A percentile compares a stretch with the other conserved stretches of the same genome.
phyloP scores from a whole-genome alignment of 2,888 invertebrate genomes.

The Patella pellucida region DNA sequence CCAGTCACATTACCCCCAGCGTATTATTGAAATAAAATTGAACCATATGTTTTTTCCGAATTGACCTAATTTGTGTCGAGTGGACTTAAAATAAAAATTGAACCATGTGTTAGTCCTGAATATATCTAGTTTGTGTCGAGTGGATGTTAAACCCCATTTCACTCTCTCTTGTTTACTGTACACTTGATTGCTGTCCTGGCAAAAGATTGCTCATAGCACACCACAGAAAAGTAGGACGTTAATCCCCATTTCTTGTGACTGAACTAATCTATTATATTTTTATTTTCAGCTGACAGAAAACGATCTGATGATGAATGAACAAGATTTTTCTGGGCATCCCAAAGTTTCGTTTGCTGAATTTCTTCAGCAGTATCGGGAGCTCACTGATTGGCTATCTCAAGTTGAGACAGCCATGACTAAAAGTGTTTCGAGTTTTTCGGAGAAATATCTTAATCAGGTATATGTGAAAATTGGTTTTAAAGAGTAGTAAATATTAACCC shows the following conservation, averaged over 20 bases:
- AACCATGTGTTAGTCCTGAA: too few relatives aligned
- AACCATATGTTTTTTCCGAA: too few relatives aligned
- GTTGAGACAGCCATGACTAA: conserved; percentile 76
- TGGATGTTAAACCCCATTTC: too few relatives aligned
- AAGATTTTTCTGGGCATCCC: conserved; percentile 76
- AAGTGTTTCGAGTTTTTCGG: conserved; percentile 58
- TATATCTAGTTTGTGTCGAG: too few relatives aligned
- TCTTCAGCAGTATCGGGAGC: conserved; percentile 83
- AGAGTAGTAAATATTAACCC: too few relatives aligned
- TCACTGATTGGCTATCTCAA: conserved; percentile 85
- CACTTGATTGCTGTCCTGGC: too few relatives aligned
- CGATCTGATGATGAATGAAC: conserved; percentile 80
- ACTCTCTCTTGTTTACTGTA: too few relatives aligned
- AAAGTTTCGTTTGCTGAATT: conserved; percentile 85
- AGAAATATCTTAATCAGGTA: conserved; percentile 70
- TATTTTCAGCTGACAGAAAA: conserved; percentile 63
- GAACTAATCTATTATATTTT: conserved; percentile 4
- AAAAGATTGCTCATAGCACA: too few relatives aligned
- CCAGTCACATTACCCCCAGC: too few relatives aligned
- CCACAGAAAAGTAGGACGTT: background rate
- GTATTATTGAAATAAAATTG: too few relatives aligned
- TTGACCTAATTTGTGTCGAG: too few relatives aligned
- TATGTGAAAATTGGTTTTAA: conserved; percentile 24
- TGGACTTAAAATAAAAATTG: too few relatives aligned
- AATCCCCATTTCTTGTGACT: background rate